Conservation (phyloP, 2,113 vertebrate species). For the Anoura caudifer region DNA sequence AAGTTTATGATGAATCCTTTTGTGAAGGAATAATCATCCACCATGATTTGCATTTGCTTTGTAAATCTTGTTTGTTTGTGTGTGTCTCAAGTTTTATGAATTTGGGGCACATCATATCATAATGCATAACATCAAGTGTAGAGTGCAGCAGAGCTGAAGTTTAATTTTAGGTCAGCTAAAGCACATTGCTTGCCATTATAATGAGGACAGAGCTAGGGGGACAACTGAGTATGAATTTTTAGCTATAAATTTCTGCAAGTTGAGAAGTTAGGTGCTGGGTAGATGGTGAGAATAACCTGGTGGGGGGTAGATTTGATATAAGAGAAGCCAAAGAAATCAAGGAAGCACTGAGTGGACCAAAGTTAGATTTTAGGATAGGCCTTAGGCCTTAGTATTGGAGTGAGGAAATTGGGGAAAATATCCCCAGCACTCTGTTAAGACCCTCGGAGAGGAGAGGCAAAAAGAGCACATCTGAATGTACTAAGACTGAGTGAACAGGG, state of each 20-base stretch:
- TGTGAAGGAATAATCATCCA: conserved; percentile 19
- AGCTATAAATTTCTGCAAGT: background rate
- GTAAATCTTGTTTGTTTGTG: background rate
- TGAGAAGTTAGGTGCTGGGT: background rate
- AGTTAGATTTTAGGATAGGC: background rate
- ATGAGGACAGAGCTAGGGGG: accelerated
- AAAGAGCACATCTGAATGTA: background rate
- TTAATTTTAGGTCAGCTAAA: background rate
- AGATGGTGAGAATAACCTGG: background rate
- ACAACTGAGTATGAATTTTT: background rate
- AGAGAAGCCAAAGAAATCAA: background rate
- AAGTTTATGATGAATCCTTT: background rate
- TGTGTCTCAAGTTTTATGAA: background rate
- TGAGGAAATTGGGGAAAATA: background rate
- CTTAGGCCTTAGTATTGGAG: background rate
- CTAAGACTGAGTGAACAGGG: accelerated
- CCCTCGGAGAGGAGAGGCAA: background rate
- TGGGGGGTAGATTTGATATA: background rate
- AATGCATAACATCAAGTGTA: background rate
- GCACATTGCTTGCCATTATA: background rate
- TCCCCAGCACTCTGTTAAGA: background rate
- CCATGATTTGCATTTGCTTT: conserved; percentile 37
- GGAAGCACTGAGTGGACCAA: background rate
- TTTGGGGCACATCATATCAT: background rate
- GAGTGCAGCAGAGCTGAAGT: background rate